Percentiles rank a stretch among this genome's conserved stretches.
phyloP scores from a whole-genome alignment of 1,140 invertebrate species.

The Drosophila athabasca region DNA sequence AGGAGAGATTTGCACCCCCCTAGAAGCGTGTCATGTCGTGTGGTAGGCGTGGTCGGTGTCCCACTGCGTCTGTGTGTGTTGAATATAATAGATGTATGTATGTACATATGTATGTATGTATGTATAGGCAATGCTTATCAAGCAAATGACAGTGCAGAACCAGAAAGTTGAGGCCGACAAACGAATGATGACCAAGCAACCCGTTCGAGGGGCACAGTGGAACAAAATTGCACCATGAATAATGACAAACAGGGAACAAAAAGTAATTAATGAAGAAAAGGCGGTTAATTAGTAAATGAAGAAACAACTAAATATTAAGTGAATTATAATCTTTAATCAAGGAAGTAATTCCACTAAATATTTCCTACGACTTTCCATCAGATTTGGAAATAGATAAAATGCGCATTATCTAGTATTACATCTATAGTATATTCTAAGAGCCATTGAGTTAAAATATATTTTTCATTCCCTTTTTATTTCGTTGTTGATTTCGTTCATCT shows the following conservation, averaged over 20 bases:
- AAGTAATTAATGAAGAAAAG: constrained; percentile 2
- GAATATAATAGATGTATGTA: background rate
- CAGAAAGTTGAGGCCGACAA: constrained; percentile 58
- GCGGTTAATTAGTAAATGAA: no score
- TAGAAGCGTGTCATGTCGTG: constrained; percentile 55
- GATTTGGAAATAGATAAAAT: no score
- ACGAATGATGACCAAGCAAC: constrained; percentile 75
- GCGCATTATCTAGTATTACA: no score
- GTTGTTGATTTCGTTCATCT: no score
- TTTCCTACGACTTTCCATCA: no score
- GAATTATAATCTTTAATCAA: background rate
- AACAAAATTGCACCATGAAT: background rate
- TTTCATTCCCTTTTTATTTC: no score
- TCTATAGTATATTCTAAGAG: no score
- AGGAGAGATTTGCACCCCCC: background rate
- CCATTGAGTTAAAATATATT: no score
- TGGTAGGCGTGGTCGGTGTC: constrained; percentile 59
- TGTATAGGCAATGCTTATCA: constrained; percentile 62
- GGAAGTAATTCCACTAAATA: no score
- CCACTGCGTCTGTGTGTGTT: constrained; percentile 17
- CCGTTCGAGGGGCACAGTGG: constrained; percentile 60
- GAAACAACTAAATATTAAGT: no score
- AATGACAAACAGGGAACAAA: background rate
- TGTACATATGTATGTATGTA: constrained; percentile 26
- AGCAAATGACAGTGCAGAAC: constrained; percentile 77